Evolutionary conservation across 1,140 invertebrate species (phyloP).

Genomic region (Drosophila navojoa): DNA sequence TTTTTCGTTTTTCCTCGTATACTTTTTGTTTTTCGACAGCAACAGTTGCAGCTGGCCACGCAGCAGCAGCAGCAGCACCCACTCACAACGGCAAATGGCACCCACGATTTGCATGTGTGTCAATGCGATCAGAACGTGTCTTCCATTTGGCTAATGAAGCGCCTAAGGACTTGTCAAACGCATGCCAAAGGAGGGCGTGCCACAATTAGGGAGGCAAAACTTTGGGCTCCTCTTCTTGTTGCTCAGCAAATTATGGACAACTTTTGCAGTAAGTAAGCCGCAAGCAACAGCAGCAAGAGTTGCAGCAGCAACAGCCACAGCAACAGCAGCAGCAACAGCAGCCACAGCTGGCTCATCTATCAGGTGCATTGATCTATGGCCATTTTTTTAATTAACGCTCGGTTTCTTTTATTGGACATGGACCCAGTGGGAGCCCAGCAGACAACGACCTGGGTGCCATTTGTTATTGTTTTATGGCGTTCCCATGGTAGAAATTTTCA

Average conservation of each 20-base stretch:
- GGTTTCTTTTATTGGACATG: slow-evolving; percentile 73
- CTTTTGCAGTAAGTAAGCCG: slow-evolving; percentile 23
- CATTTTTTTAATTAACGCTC: slow-evolving; percentile 82
- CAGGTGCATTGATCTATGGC: slow-evolving; percentile 81
- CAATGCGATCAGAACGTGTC: slow-evolving; percentile 40
- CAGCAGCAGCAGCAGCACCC: slow-evolving; percentile 59
- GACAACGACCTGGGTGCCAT: background rate
- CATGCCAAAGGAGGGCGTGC: background rate
- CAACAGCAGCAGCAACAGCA: background rate
- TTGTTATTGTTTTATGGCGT: slow-evolving; percentile 36
- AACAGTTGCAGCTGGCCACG: slow-evolving; percentile 54
- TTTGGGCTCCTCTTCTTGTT: background rate
- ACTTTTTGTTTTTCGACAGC: slow-evolving; percentile 9
- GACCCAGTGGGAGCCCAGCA: background rate
- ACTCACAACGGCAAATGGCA: slow-evolving; percentile 53
- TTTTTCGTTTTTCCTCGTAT: background rate
- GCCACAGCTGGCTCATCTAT: slow-evolving; percentile 42
- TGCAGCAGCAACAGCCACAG: background rate
- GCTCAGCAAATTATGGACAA: slow-evolving; percentile 24
- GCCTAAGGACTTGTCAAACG: slow-evolving; percentile 69
- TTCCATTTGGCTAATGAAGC: slow-evolving; percentile 65
- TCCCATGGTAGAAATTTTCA: slow-evolving; percentile 36
- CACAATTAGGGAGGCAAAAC: slow-evolving; percentile 23
- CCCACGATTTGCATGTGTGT: slow-evolving; percentile 57
- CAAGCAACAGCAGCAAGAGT: background rate